phyloP scores from a whole-genome alignment of 2,797 vertebrate species.

The Sebastes itinus region DNA sequence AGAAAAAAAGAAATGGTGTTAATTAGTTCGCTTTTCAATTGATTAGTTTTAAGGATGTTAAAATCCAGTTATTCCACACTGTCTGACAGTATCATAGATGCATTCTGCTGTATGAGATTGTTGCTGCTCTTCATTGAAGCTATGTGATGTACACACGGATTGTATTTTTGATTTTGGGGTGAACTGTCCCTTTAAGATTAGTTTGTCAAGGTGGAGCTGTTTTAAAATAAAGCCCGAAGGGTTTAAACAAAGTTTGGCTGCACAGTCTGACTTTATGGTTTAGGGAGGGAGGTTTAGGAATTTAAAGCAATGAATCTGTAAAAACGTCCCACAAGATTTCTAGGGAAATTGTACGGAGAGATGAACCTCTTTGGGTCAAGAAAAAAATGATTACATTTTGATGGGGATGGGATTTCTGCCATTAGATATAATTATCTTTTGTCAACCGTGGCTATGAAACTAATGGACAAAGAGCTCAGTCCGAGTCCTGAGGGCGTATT shows the following conservation, averaged over 20 bases:
- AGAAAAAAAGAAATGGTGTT: background rate
- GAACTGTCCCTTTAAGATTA: background rate
- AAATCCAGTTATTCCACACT: background rate
- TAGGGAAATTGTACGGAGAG: background rate
- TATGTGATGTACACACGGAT: too few relatives aligned
- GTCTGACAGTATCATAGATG: background rate
- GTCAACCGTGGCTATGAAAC: conserved; percentile 15
- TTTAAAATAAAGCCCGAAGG: background rate
- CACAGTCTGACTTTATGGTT: background rate
- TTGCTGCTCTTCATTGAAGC: background rate
- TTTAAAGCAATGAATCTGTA: background rate
- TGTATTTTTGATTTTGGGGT: background rate
- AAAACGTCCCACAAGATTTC: background rate
- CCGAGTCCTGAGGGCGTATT: conserved; percentile 13
- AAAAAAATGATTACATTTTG: conserved; percentile 9
- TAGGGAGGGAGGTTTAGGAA: too few relatives aligned
- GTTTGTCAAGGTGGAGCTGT: background rate
- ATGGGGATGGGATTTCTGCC: conserved; percentile 13
- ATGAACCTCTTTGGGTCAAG: background rate
- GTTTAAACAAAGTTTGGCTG: background rate
- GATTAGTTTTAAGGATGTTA: background rate
- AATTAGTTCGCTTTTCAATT: background rate
- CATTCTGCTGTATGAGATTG: background rate
- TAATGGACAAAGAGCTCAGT: conserved; percentile 4
- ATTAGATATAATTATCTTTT: conserved; percentile 33